Evolutionary conservation across 2,888 invertebrate genomes (phyloP).

Genomic region (Azorinus chamasolen): DNA sequence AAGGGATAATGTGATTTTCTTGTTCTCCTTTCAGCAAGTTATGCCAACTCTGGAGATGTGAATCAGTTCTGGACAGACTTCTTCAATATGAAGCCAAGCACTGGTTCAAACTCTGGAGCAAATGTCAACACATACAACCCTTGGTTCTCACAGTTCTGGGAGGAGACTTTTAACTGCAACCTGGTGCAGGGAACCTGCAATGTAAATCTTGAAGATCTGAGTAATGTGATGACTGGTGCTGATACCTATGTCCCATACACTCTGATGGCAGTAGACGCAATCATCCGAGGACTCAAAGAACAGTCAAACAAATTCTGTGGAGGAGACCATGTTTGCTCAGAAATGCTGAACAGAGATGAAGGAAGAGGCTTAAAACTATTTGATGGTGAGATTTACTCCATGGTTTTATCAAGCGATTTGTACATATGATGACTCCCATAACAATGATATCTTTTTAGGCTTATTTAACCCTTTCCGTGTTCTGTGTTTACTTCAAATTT

Average conservation of each 20-base stretch:
- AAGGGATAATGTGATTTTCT: too few species aligned
- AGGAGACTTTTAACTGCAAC: conserved; percentile 67
- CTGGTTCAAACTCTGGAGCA: conserved; percentile 15
- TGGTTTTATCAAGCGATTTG: too few species aligned
- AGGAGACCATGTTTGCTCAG: conserved; percentile 62
- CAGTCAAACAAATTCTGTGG: conserved; percentile 51
- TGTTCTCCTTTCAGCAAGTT: not conserved
- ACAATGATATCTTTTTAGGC: too few species aligned
- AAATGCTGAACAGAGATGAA: conserved; percentile 60
- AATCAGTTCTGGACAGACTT: conserved; percentile 57
- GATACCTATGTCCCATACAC: conserved; percentile 73
- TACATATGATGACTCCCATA: too few species aligned
- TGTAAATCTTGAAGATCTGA: conserved; percentile 19
- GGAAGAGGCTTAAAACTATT: not conserved
- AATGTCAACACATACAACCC: conserved; percentile 55
- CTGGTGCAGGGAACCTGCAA: conserved; percentile 46
- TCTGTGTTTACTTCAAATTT: too few species aligned
- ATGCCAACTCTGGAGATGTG: conserved; percentile 41
- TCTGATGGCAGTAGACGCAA: conserved; percentile 76
- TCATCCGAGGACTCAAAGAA: conserved; percentile 67
- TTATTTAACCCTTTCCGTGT: too few species aligned
- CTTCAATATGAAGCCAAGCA: conserved; percentile 49
- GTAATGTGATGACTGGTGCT: conserved; percentile 25
- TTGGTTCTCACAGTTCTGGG: conserved; percentile 68
- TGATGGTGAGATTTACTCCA: too few species aligned